Evolutionary conservation across 2,888 invertebrate species (phyloP), one percentile per base, ranked within the genome.

Genomic region (Stenotaenia linearis): DNA sequence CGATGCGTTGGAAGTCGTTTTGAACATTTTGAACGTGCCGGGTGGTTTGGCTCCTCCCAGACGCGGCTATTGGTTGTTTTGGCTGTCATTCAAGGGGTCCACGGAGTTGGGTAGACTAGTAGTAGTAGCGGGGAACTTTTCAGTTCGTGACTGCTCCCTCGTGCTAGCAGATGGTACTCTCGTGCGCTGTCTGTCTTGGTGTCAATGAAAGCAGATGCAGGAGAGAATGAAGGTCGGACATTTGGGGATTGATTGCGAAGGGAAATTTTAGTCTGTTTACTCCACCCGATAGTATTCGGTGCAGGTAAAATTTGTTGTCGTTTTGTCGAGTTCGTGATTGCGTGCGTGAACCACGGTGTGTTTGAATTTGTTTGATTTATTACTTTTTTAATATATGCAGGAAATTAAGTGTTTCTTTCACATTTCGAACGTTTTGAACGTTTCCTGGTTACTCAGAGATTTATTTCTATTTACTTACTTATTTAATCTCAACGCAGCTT

Each of bases 131-230:
- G 25, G 10, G 25, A 23, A 25, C 25, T 28, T n/a, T 69, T 69
- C 69, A 69, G 69, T 69, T 69, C 12, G 28, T 69, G 69, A 28
- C 69, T 69, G 69, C 69, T 69, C 69, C 69, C 69, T 69, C 69
- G 69, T 69, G 69, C 28, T 69, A 69, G 25, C 69, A 69, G 69
- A 69, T 69, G 69, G 69, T 69, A 28, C 69, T 69, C 69, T 28
- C 69, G 15, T 15, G 12, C 69, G 69, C 69, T 25, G 18, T 69
- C 28, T 69, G 25, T 69, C 69, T 23, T 28, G 69, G 69, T 69
- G 25, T 69, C 69, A 69, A 69, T 69, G 69, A 69, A 23, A 69
- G 69, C 25, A 69, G 69, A 28, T 69, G 69, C n/a, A 10, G 28
- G 15, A 56, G 5, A 56, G 56, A 40, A 56, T 69, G 69, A 28